A percentile compares a stretch with the other conserved stretches of the same genome.
phyloP scores from a whole-genome alignment of 1,140 invertebrate species.

The Listronotus oregonensis region DNA sequence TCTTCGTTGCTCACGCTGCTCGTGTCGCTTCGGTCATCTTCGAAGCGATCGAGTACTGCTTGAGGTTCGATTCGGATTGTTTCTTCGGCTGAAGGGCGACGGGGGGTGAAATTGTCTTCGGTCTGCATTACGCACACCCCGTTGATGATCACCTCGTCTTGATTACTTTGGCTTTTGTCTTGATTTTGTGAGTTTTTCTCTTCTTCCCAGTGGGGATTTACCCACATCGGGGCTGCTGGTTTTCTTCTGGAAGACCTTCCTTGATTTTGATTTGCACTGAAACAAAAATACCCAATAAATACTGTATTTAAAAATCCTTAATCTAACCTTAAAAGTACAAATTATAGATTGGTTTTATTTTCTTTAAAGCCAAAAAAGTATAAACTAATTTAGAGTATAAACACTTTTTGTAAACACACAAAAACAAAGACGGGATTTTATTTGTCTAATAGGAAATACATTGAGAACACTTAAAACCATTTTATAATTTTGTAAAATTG shows the following conservation, averaged over 20 bases:
- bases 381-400: too few relatives aligned
- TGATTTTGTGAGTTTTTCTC: slow-evolving; percentile 39
- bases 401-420: too few relatives aligned
- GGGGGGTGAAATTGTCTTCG: slow-evolving; percentile 65
- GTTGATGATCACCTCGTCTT: slow-evolving; percentile 85
- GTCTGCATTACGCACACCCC: slow-evolving; percentile 87
- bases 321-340: too few relatives aligned
- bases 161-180: slow-evolving; percentile 61
- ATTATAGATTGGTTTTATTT: too few relatives aligned
- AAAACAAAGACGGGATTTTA: too few relatives aligned
- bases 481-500: too few relatives aligned
- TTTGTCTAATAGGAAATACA: too few relatives aligned
- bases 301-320: too few relatives aligned
- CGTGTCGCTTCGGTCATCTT: slow-evolving; percentile 63
- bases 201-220: slow-evolving; percentile 91
- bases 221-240: slow-evolving; percentile 94
- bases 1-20: slow-evolving; percentile 60
- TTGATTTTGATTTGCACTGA: slow-evolving; percentile 53
- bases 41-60: slow-evolving; percentile 65
- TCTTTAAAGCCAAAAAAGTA: too few relatives aligned
- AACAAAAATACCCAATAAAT: slow-evolving; percentile 2
- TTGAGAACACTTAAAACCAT: too few relatives aligned
- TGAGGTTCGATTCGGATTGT: slow-evolving; percentile 75
- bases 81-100: slow-evolving; percentile 67
- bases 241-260: slow-evolving; percentile 76